Evolutionary conservation across 2,888 invertebrate genomes (phyloP).

Genomic region (Cryptocephalus moraei): DNA sequence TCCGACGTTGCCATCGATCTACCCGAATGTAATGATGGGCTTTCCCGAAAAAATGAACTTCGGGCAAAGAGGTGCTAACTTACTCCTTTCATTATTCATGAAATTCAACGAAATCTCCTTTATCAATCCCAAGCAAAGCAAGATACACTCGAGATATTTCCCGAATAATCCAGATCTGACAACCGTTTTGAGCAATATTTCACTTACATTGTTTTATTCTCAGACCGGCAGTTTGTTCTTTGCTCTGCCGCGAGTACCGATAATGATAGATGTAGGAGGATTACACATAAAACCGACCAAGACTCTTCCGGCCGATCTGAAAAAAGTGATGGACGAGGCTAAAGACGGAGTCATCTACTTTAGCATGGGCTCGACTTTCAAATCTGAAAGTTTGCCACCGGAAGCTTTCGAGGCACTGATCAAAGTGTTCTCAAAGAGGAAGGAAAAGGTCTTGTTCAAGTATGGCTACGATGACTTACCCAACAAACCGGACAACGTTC

Average conservation of each 20-base stretch:
- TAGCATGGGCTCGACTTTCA: conserved; percentile 46
- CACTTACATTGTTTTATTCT: conserved; percentile 27
- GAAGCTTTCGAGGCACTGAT: conserved; percentile 44
- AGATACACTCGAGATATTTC: conserved; percentile 20
- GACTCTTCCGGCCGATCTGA: conserved; percentile 19
- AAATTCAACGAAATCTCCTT: background rate
- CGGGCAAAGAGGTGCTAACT: background rate
- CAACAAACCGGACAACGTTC: conserved; percentile 46
- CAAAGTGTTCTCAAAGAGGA: conserved; percentile 46
- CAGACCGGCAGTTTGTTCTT: conserved; percentile 41
- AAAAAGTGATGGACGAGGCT: conserved; percentile 18
- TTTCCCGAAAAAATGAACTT: conserved; percentile 20
- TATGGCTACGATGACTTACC: conserved; percentile 49
- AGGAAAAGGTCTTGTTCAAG: conserved; percentile 59
- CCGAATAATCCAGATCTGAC: conserved; percentile 18
- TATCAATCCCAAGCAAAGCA: conserved; percentile 3
- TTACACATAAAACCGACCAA: conserved; percentile 33
- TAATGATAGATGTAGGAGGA: conserved; percentile 47
- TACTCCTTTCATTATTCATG: background rate
- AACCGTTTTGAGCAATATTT: conserved; percentile 21
- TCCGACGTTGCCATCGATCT: conserved; percentile 38
- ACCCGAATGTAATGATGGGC: conserved; percentile 37
- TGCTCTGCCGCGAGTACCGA: conserved; percentile 43
- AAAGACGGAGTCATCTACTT: conserved; percentile 37
- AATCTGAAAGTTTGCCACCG: conserved; percentile 43